Evolutionary conservation across 1,140 invertebrate species (phyloP), one percentile per base, ranked within the genome.

Genomic region (Heliconius himera): DNA sequence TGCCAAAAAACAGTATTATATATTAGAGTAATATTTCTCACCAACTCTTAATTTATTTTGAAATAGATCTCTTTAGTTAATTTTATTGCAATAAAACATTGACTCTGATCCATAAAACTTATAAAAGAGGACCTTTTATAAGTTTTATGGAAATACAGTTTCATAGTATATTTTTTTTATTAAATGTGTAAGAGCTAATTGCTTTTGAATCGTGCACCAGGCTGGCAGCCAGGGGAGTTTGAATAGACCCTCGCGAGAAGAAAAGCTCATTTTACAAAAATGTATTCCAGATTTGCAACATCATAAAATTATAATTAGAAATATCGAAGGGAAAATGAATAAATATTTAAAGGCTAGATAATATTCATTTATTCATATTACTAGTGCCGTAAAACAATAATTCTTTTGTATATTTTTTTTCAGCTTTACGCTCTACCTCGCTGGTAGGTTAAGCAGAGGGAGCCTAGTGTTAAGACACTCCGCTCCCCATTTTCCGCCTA

Each of bases 141-240:
- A 73, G 33, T 72, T 72, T 70, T 72, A 71, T 54, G 18, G 41
- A 46, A 46, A 46, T 46, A 46, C 76, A 77, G 36, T 71, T 76
- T 77, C 70, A 77, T 54, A 51, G 70, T 33, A 66, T 60, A 66
- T 66, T 66, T 66, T 77, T 81, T 81, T 76, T 46, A 76, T 80
- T 46, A 70, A 81, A 81, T 70, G 22, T 76, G 70, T 78, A 78
- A 78, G 76, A 81, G 73, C 80, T 81, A 81, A 81, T 81, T 81
- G 80, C 77, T 60, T 81, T 78, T 78, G 80, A 81, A 78, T 78
- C 73, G 54, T 81, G 73, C 77, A 81, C 76, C 73, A 74, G 76
- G 76, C 79, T 74, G 70, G 76, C 70, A 71, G 80, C 77, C 80
- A 76, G 77, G 80, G 80, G 77, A 78, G 77, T 76, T 76, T 81